Evolutionary conservation across 2,797 vertebrate genomes (phyloP).

Genomic region (Halcyon smyrnensis): DNA sequence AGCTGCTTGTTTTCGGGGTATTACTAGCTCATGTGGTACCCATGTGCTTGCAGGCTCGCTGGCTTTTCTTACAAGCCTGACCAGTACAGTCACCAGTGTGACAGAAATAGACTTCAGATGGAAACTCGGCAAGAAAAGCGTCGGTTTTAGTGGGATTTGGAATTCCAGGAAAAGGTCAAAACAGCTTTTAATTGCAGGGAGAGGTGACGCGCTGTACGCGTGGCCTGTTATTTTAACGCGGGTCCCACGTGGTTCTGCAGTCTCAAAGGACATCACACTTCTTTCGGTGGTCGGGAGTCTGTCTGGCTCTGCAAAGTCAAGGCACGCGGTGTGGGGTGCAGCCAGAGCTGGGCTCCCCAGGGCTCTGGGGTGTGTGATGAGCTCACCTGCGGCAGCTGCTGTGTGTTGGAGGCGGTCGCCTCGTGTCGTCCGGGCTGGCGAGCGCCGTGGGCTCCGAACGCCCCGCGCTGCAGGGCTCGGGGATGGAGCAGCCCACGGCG

Average conservation of each 20-base stretch:
- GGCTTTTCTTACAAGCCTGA: not conserved
- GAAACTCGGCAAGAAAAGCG: conserved; percentile 6
- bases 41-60: not conserved
- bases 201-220: accelerated
- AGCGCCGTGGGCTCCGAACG: accelerated
- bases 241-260: not conserved
- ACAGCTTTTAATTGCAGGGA: not conserved
- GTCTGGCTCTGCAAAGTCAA: not conserved
- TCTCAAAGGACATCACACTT: not conserved
- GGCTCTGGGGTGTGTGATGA: too few relatives aligned
- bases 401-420: not conserved
- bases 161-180: conserved; percentile 44
- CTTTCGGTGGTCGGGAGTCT: not conserved
- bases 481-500: too few relatives aligned
- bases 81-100: not conserved
- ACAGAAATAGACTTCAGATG: conserved; percentile 30
- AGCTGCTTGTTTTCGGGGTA: not conserved
- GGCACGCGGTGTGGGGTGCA: not conserved
- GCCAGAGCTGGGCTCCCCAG: accelerated
- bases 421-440: accelerated
- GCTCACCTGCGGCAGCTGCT: not conserved
- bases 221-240: not conserved
- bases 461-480: accelerated
- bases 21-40: not conserved
- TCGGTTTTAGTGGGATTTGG: not conserved